Evolutionary conservation across 2,888 invertebrate genomes (phyloP).

Genomic region (Augiades crinisus): DNA sequence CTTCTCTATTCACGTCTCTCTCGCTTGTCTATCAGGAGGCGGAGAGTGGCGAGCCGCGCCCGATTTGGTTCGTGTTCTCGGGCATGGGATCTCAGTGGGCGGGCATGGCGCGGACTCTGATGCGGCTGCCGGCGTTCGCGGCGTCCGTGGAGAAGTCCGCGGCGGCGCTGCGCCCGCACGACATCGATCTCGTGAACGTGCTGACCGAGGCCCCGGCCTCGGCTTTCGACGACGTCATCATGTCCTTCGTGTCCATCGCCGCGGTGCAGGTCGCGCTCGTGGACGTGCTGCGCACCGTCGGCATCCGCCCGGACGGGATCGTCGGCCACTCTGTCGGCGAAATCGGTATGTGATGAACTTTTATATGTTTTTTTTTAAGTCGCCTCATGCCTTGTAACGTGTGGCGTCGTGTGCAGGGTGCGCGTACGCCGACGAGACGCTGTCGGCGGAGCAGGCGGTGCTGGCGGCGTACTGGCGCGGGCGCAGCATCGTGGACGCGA

Average conservation of each 20-base stretch:
- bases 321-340: slow-evolving; percentile 98
- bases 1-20: too few relatives aligned
- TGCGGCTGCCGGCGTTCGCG: slow-evolving; percentile 91
- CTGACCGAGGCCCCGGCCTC: slow-evolving; percentile 88
- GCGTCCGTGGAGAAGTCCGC: slow-evolving; percentile 89
- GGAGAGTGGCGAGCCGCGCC: slow-evolving; percentile 83
- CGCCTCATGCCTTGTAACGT: too few relatives aligned
- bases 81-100: slow-evolving; percentile 99
- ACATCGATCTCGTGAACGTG: slow-evolving; percentile 91
- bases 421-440: slow-evolving; percentile 97
- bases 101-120: slow-evolving; percentile 94
- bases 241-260: slow-evolving; percentile 96
- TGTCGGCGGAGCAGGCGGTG: slow-evolving; percentile 96
- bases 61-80: slow-evolving; percentile 97
- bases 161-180: slow-evolving; percentile 88
- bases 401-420: slow-evolving; percentile 83
- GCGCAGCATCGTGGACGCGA: slow-evolving; percentile 89
- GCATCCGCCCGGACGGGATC: slow-evolving; percentile 95
- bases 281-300: slow-evolving; percentile 88
- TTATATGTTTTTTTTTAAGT: too few relatives aligned
- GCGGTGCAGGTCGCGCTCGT: slow-evolving; percentile 98
- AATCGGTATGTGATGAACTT: slow-evolving; percentile 75
- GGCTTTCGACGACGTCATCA: slow-evolving; percentile 92
- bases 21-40: too few relatives aligned
- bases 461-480: slow-evolving; percentile 97